Percentiles rank a stretch among this genome's conserved stretches.
phyloP scores from a whole-genome alignment of 2,888 invertebrate genomes.

The Lepeophtheirus nordmannii region DNA sequence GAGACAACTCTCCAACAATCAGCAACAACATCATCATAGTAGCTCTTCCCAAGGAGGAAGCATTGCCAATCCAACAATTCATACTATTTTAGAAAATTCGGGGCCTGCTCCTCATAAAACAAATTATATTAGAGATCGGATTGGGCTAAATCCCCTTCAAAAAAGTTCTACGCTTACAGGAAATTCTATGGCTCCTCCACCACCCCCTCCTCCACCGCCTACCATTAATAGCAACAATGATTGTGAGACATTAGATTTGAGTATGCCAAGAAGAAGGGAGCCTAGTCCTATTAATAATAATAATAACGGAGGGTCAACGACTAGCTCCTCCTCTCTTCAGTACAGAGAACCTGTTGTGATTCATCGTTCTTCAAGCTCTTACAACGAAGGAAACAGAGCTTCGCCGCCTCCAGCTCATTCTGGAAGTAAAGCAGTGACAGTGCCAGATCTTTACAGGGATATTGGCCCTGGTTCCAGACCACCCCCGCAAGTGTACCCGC shows the following conservation, averaged over 20 bases:
- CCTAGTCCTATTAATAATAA: background rate
- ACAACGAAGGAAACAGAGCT: background rate
- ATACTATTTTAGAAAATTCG: conserved; percentile 13
- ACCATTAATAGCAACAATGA: conserved; percentile 29
- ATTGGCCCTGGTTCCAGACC: conserved; percentile 26
- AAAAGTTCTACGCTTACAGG: background rate
- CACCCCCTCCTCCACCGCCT: background rate
- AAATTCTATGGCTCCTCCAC: conserved; percentile 16
- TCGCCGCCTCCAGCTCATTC: conserved; percentile 5
- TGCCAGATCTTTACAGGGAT: conserved; percentile 25
- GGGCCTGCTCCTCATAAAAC: background rate
- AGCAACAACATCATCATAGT: conserved; percentile 32
- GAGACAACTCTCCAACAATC: conserved; percentile 42
- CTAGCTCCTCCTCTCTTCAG: background rate
- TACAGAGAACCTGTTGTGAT: conserved; percentile 2
- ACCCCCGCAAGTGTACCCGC: background rate
- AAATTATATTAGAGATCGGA: conserved; percentile 12
- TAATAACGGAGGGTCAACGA: background rate
- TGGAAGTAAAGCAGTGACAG: conserved; percentile 13
- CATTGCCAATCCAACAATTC: conserved; percentile 26
- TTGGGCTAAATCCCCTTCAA: conserved; percentile 9
- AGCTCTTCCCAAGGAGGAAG: conserved; percentile 29
- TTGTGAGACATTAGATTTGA: conserved; percentile 54
- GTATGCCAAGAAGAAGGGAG: conserved; percentile 44
- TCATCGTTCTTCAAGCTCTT: background rate